Conservation (phyloP, 2,113 vertebrate species). For the Redunca redunca region DNA sequence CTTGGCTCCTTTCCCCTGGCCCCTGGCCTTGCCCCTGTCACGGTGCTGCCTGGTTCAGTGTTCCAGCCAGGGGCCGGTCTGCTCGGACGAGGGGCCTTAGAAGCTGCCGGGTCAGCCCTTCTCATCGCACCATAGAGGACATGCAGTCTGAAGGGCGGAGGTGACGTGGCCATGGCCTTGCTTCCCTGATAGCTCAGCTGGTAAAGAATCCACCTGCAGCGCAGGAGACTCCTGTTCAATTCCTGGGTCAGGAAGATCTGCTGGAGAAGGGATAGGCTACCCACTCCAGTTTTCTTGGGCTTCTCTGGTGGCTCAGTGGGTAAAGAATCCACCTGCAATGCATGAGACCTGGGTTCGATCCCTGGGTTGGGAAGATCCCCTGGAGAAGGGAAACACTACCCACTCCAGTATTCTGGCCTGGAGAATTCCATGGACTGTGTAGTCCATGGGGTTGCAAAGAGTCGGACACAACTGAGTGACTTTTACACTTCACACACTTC, state of each 20-base stretch:
- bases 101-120: not conserved
- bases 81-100: not conserved
- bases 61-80: not conserved
- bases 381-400: not conserved
- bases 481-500: not conserved
- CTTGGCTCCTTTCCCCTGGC: not conserved
- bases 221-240: not conserved
- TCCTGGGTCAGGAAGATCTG: not conserved
- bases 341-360: not conserved
- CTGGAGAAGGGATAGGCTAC: not conserved
- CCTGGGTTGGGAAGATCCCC: not conserved
- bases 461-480: accelerated
- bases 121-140: not conserved
- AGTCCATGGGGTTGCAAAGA: accelerated
- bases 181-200: not conserved
- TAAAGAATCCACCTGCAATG: not conserved
- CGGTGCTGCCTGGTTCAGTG: not conserved
- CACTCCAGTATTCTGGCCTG: not conserved
- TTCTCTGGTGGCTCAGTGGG: not conserved
- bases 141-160: not conserved
- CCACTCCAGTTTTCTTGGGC: not conserved
- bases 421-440: not conserved
- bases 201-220: not conserved
- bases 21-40: not conserved
- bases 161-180: not conserved